Percentiles rank a stretch among this genome's conserved stretches.
phyloP scores from a whole-genome alignment of 1,140 invertebrate genomes.

The Chironomus tepperi region DNA sequence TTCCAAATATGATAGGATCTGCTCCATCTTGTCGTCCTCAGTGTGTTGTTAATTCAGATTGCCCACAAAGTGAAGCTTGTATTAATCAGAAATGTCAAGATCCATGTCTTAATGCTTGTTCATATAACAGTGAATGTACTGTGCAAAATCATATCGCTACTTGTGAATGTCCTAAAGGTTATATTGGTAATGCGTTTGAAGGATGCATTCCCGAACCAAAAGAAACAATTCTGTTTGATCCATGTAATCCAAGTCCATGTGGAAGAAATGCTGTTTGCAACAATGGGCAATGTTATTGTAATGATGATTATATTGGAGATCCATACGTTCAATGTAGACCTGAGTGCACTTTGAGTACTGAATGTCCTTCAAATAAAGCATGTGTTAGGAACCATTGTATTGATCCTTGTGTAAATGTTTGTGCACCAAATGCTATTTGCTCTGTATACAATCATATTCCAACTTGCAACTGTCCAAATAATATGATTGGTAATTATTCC shows the following conservation, averaged over 20 bases:
- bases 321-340: conserved; percentile 63
- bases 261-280: conserved; percentile 43
- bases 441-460: conserved; percentile 63
- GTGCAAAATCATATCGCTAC: conserved; percentile 65
- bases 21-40: conserved; percentile 59
- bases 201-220: conserved; percentile 35
- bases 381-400: conserved; percentile 66
- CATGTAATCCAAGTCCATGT: conserved; percentile 68
- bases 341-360: conserved; percentile 75
- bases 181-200: conserved; percentile 61
- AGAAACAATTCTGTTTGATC: conserved; percentile 42
- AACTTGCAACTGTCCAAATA: conserved; percentile 35
- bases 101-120: conserved; percentile 69
- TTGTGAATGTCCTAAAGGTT: conserved; percentile 57
- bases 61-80: conserved; percentile 49
- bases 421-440: conserved; percentile 62
- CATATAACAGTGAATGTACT: conserved; percentile 57
- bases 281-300: conserved; percentile 34
- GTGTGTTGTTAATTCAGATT: conserved; percentile 57
- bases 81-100: conserved; percentile 55
- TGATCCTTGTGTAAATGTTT: conserved; percentile 68
- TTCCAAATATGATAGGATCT: conserved; percentile 50
- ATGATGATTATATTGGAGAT: conserved; percentile 33
- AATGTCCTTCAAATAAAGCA: conserved; percentile 63
- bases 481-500: conserved; percentile 36